Evolutionary conservation across 2,113 vertebrate species (phyloP), one percentile per base, ranked within the genome.

Genomic region (Gopherus evgoodei): DNA sequence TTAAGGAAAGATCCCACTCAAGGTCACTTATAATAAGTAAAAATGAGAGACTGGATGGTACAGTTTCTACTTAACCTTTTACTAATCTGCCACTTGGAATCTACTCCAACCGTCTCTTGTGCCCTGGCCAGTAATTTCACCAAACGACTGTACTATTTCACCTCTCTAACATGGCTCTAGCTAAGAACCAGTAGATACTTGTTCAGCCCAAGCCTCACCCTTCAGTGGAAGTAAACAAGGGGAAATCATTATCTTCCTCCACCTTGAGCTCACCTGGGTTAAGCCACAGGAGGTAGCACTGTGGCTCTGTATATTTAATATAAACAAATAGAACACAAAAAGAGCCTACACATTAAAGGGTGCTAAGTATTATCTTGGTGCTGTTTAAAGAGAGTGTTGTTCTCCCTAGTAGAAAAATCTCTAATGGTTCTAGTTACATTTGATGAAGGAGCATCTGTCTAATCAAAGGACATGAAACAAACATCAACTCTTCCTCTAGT

Each of bases 81-180:
- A 93, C 27, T 0, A 11, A 2, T 47, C 65, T 91, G 17, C 57
- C 76, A n/a, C 50, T 83, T 84, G 42, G 27, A 6, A 17, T 88
- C 86, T 42, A 27, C n/a, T 94, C 31, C 5, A 57, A 90, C 49
- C 5, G 38, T 8, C 56, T 14, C 44, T 72, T 27, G 85, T 47
- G 85, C 1, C 0, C 19, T 5, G 0, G 1, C 78, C 19, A 0
- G 88, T 79, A 62, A 52, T 21, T n/a, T 72, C 8, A 0, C 44
- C 52, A 76, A 2, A 19, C 5, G 11, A 2, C 0, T 38, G 62
- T 62, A 1, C 47, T 35, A 76, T 5, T 47, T 24, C 12, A 78
- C 22, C 24, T 78, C 24, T 76, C 38, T 72, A 72, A 72, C n/a
- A 38, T 38, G n/a, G n/a, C 9, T 72, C 75, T 47, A 78, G 75